Percentiles rank a stretch among this genome's conserved stretches.
Evolutionary conservation across 2,113 vertebrate genomes (phyloP).

Genomic region (Crotalus horridus): DNA sequence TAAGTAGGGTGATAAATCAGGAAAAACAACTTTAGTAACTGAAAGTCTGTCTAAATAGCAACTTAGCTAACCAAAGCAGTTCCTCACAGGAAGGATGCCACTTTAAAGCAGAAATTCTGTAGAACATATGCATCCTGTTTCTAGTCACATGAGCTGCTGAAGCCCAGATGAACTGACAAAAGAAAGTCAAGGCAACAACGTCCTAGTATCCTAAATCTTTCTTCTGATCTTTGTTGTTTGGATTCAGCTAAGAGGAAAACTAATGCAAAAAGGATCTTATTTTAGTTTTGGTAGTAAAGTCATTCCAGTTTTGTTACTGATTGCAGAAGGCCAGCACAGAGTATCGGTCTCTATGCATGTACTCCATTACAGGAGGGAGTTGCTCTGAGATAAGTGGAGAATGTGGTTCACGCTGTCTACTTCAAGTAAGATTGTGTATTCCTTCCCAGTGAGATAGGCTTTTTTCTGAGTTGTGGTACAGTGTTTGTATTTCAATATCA

Average conservation of each 20-base stretch:
- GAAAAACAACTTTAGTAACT: background rate
- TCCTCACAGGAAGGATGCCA: background rate
- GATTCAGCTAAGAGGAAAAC: background rate
- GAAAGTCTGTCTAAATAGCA: background rate
- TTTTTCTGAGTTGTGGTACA: slow-evolving; percentile 38
- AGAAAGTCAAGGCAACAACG: background rate
- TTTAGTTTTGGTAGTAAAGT: background rate
- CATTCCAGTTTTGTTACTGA: background rate
- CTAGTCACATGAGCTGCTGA: background rate
- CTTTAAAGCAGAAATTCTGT: slow-evolving; percentile 8
- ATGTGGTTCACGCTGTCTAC: background rate
- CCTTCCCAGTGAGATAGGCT: slow-evolving; percentile 31
- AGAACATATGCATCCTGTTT: slow-evolving; percentile 1
- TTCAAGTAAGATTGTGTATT: background rate
- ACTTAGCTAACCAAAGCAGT: background rate
- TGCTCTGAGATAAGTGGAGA: background rate
- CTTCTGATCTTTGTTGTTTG: background rate
- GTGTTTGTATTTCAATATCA: slow-evolving; percentile 39
- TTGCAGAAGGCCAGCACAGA: background rate
- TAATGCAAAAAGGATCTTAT: background rate
- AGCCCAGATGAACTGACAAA: background rate
- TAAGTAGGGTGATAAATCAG: background rate
- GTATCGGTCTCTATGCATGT: background rate
- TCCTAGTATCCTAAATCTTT: background rate
- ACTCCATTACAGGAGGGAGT: background rate